phyloP scores from a whole-genome alignment of 1,140 invertebrate genomes.

The Trachymyrmex septentrionalis region DNA sequence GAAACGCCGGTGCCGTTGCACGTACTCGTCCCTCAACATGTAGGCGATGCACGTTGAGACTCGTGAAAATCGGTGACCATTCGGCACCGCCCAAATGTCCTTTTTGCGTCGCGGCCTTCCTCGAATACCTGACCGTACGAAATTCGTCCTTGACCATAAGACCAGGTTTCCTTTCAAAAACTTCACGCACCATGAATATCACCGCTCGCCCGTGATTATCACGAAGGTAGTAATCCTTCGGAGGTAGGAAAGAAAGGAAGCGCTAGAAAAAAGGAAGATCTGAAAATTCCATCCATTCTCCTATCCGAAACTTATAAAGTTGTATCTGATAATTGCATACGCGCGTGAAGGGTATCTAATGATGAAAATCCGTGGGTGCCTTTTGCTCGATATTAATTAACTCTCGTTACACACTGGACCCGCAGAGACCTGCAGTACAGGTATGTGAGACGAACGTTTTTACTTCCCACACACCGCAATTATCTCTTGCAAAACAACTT shows the following conservation, averaged over 20 bases:
- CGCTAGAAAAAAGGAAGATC: too few species aligned
- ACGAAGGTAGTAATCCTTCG: too few species aligned
- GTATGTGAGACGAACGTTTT: slow-evolving; percentile 43
- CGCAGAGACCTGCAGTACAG: background rate
- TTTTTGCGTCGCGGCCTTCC: background rate
- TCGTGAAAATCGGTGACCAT: slow-evolving; percentile 16
- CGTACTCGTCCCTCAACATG: background rate
- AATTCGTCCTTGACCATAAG: slow-evolving; percentile 10
- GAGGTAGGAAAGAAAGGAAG: background rate
- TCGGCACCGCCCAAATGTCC: slow-evolving; percentile 26
- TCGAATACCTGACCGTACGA: slow-evolving; percentile 28
- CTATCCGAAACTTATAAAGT: background rate
- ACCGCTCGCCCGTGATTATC: background rate
- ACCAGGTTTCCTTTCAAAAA: background rate
- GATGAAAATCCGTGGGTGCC: background rate
- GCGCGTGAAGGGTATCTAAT: slow-evolving; percentile 24
- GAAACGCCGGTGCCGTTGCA: slow-evolving; percentile 16
- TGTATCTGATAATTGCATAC: background rate
- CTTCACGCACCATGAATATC: background rate
- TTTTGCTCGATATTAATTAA: slow-evolving; percentile 48
- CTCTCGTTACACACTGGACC: background rate
- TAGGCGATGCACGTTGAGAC: background rate
- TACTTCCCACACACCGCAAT: slow-evolving; percentile 54
- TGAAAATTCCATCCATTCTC: background rate
- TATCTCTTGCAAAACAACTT: slow-evolving; percentile 60